Percentiles rank a stretch among this genome's conserved stretches.
Conservation (phyloP, 2,113 vertebrate genomes). For the Tursiops truncatus region DNA sequence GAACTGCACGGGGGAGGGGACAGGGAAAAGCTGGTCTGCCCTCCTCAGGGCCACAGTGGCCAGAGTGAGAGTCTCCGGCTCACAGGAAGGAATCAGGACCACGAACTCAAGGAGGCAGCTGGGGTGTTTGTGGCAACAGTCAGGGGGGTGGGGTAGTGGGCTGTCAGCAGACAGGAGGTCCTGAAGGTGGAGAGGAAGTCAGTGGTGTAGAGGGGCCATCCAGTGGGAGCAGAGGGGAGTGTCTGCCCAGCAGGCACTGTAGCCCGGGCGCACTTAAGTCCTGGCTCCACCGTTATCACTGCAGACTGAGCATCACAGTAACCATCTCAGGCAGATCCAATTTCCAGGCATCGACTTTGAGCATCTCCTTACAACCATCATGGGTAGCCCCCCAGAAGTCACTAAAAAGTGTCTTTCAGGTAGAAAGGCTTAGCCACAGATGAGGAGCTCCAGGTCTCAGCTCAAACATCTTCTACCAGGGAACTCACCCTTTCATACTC, state of each 20-base stretch:
- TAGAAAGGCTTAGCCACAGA: neutral
- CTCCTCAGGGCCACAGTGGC: accelerated
- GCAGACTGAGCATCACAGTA: neutral
- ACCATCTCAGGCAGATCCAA: neutral
- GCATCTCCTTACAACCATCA: neutral
- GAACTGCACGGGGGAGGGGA: neutral
- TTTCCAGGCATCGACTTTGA: neutral
- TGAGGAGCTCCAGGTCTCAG: neutral
- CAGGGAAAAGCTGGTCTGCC: neutral
- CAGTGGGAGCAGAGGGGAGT: neutral
- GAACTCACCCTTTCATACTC: neutral
- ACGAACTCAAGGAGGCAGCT: neutral
- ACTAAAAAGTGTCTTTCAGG: neutral
- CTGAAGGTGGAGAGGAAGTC: neutral
- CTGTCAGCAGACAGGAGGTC: neutral
- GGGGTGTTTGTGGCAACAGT: neutral
- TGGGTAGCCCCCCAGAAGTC: neutral
- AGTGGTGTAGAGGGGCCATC: neutral
- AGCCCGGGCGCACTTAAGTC: neutral
- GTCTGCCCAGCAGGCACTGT: neutral
- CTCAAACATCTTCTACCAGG: neutral
- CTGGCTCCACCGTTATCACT: neutral
- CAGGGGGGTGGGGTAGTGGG: neutral
- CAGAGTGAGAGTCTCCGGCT: neutral
- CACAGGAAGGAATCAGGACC: neutral